A percentile compares a stretch with the other conserved stretches of the same genome.
phyloP scores from a whole-genome alignment of 2,113 vertebrate species.

The Hemicordylus capensis region DNA sequence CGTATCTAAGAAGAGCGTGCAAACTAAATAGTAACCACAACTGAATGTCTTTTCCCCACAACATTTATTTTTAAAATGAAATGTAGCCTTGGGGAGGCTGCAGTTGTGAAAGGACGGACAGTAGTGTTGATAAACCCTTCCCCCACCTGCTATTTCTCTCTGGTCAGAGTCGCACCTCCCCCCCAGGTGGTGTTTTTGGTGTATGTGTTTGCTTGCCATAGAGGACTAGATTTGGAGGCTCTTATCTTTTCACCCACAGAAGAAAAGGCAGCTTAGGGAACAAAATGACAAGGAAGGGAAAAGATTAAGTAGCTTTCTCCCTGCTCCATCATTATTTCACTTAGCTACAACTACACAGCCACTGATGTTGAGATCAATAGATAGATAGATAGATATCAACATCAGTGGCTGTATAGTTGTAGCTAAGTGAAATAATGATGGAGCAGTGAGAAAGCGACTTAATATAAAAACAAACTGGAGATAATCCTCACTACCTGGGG shows the following conservation, averaged over 20 bases:
- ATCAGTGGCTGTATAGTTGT: background rate
- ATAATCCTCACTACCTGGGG: too few relatives aligned
- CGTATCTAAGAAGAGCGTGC: too few relatives aligned
- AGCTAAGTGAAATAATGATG: background rate
- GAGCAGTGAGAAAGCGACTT: background rate
- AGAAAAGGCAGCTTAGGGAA: background rate
- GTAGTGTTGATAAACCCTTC: too few relatives aligned
- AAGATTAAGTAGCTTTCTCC: background rate
- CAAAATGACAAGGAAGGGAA: background rate
- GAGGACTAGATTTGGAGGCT: too few relatives aligned
- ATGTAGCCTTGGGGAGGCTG: background rate
- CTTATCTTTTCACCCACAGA: background rate
- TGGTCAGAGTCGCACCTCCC: too few relatives aligned
- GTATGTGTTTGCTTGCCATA: too few relatives aligned
- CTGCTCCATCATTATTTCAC: background rate
- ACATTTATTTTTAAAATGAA: background rate
- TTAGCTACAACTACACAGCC: background rate
- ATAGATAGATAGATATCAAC: too few relatives aligned
- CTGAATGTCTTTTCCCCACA: background rate
- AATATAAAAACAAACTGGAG: too few relatives aligned
- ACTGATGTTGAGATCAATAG: background rate
- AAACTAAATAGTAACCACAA: too few relatives aligned
- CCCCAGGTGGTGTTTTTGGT: too few relatives aligned
- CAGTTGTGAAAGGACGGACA: too few relatives aligned
- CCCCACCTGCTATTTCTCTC: too few relatives aligned